A percentile compares a stretch with the other conserved stretches of the same genome.
Conservation (phyloP, 2,888 invertebrate species). For the Drosophila subquinaria region DNA sequence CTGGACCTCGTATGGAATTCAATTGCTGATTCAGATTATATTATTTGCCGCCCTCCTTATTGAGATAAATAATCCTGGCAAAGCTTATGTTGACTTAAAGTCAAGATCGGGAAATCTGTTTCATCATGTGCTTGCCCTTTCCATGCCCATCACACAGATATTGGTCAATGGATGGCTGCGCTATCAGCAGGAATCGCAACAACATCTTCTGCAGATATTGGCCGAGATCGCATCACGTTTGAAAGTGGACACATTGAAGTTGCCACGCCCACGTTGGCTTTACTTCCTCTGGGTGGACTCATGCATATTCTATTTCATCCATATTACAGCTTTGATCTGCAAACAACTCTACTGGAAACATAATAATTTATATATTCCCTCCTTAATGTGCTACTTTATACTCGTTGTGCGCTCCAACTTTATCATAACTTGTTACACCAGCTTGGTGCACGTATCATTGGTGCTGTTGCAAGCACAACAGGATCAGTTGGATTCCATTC, state of each 20-base stretch:
- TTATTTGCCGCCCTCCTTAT: background rate
- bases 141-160: constrained; percentile 17
- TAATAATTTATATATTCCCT: background rate
- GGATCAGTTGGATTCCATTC: background rate
- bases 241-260: constrained; percentile 24
- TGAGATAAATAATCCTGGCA: rapidly evolving
- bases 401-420: constrained; percentile 17
- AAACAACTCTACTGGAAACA: background rate
- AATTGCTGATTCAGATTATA: background rate
- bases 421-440: constrained; percentile 24
- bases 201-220: constrained; percentile 11
- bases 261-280: constrained; percentile 27
- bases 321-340: background rate
- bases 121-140: background rate
- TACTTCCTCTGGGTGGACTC: constrained; percentile 27
- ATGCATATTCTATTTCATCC: background rate
- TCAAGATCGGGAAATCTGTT: constrained; percentile 19
- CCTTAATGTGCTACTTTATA: background rate
- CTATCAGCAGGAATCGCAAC: constrained; percentile 26
- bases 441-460: constrained; percentile 21
- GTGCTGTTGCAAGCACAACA: constrained; percentile 13
- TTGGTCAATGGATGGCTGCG: constrained; percentile 26
- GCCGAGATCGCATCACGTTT: constrained; percentile 10
- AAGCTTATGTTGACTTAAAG: background rate
- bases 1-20: constrained; percentile 6